Evolutionary conservation across 2,797 vertebrate genomes (phyloP).

Genomic region (Sebastiscus albofasciatus): DNA sequence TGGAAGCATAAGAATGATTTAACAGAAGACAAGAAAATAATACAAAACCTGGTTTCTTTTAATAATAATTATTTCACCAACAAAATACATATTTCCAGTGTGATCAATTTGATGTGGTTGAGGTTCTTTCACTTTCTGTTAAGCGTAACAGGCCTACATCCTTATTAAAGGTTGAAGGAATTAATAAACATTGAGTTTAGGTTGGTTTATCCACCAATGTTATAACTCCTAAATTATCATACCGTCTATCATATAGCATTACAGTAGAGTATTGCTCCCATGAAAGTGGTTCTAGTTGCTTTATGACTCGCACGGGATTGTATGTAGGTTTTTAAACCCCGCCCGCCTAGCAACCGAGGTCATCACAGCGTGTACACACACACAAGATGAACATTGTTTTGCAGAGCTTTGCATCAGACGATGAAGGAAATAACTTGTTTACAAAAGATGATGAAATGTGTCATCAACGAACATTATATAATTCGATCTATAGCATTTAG

Average conservation of each 20-base stretch:
- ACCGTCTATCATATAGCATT: too few species aligned
- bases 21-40: not conserved
- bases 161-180: not conserved
- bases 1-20: too few species aligned
- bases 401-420: constrained; percentile 61
- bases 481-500: not conserved
- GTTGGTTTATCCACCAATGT: not conserved
- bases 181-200: not conserved
- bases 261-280: not conserved
- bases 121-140: not conserved
- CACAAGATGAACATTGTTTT: not conserved
- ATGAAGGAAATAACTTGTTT: constrained; percentile 20
- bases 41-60: not conserved
- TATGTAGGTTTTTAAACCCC: constrained; percentile 6
- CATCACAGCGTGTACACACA: accelerated
- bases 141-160: too few species aligned
- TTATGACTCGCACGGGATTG: accelerated
- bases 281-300: not conserved
- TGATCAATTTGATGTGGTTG: not conserved
- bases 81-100: not conserved
- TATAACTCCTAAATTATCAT: not conserved
- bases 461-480: not conserved
- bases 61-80: not conserved
- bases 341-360: not conserved
- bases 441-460: constrained; percentile 2